Base-by-base conservation (phyloP, 2,888 invertebrate genomes). In the Noctua pronuba region DNA sequence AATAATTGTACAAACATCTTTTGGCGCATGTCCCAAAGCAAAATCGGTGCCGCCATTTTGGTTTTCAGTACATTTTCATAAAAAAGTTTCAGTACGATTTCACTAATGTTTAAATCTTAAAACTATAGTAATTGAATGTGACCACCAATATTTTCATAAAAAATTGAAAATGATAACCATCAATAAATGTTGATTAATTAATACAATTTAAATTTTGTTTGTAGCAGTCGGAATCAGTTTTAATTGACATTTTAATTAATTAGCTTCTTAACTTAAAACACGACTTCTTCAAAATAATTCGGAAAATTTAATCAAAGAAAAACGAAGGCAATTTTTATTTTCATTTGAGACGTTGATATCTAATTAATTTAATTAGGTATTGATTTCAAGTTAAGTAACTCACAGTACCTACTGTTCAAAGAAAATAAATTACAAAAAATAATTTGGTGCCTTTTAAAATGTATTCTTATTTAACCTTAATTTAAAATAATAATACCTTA, bases 211-310 rank as follows among this genome's bases (percentile, higher is more conserved):
- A 69, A 69, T 41, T 65, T n/a, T 16, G 8, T 46, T 38, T 44
- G 28, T 18, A 44, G 11, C 60, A 5, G 35, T 18, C 16, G 13
- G 5, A 64, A 35, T 69, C 46, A 41, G 44, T 31, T 80, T 60
- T 68, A 77, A 83, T 81, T 81, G 44, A 44, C 44, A 38, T 44
- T 52, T 58, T 65, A 66, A 69, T 62, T 67, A 78, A 81, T 81
- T 72, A 65, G 46, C 4, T 35, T 69, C 41, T 64, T 58, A 6
- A 52, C 10, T 35, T 41, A 46, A 52, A 52, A 69, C 52, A 11
- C 18, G 16, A 28, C 5, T 58, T 16, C 58, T 28, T 31, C 11
- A 65, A n/a, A 65, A 44, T n/a, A n/a, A 46, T 70, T 62, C 31
- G 28, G 21, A 13, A 73, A 77, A 67, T 64, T 10, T 0, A 10